Percentiles rank a stretch among this genome's conserved stretches.
Conservation (phyloP, 2,888 invertebrate species). For the Phaedon cochleariae region DNA sequence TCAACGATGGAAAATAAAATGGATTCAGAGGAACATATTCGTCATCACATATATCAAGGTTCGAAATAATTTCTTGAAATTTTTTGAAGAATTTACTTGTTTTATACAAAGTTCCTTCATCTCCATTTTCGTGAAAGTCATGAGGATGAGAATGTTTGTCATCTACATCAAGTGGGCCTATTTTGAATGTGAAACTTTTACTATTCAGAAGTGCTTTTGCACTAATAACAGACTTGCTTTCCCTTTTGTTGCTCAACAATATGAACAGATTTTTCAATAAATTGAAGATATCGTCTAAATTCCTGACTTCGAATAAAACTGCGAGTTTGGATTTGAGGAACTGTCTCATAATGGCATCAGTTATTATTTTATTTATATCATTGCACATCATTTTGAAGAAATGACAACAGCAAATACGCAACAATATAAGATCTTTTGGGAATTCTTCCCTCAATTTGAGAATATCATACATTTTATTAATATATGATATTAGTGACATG, state of each 20-base stretch:
- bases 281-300: conserved; percentile 4
- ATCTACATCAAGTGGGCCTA: neutral
- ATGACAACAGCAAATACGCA: conserved; percentile 14
- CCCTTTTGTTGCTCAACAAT: neutral
- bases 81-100: too few relatives aligned
- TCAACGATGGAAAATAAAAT: neutral
- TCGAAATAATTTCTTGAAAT: neutral
- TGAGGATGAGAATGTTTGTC: too few relatives aligned
- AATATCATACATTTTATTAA: conserved; percentile 7
- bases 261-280: neutral
- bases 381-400: conserved; percentile 9
- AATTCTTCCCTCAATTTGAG: neutral
- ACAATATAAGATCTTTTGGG: neutral
- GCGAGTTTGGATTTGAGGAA: neutral
- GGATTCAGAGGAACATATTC: neutral
- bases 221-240: neutral
- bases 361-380: conserved; percentile 10
- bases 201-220: neutral
- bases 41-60: neutral
- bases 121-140: too few relatives aligned
- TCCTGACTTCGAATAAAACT: neutral
- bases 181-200: neutral
- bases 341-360: neutral
- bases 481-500: neutral
- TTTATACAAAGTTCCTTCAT: too few relatives aligned